Base-by-base conservation (phyloP, 1,140 invertebrate genomes). In the Wiebesia pumilae region DNA sequence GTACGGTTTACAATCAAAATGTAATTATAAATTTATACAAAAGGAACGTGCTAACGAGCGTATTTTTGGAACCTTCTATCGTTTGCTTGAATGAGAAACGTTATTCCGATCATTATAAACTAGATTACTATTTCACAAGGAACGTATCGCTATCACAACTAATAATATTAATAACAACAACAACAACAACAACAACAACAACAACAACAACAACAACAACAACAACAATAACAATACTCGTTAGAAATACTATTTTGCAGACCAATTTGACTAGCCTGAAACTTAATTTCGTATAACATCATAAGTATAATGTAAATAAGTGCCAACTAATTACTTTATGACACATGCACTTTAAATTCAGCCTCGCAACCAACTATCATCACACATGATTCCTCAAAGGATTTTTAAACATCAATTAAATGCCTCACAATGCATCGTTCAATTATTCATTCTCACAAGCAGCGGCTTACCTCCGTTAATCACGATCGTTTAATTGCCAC, bases 381-480 rank as follows among this genome's bases (percentile, higher is more conserved):
- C 21, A 24, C 7, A 77, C 35, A 35, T 62, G 14, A 83, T 75
- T 75, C 81, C 54, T 38, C 40, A 54, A 77, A 62, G 54, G 65
- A 73, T 40, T 75, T 77, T 77, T 75, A 75, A 77, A 83, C n/a
- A 62, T 83, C 71, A 43, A 83, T 75, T 77, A 83, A 83, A 62
- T 6, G 27, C 35, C 35, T 81, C 62, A 12, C 83, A 40, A n/a
- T 35, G 33, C 30, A 40, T 24, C n/a, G 12, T 78, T 84, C 73
- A 65, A 77, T 84, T 84, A 75, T 83, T 77, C 38, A 78, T 78
- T 19, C 6, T 27, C 21, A 10, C 33, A 69, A 19, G 30, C 33
- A 24, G 51, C 6, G 21, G 16, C 40, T 84, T 67, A 40, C 75
- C 58, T 62, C 24, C 7, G 10, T 83, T 83, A 54, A 83, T 83